Evolutionary conservation across 2,888 invertebrate species (phyloP).

Genomic region (Lottia gigantea): DNA sequence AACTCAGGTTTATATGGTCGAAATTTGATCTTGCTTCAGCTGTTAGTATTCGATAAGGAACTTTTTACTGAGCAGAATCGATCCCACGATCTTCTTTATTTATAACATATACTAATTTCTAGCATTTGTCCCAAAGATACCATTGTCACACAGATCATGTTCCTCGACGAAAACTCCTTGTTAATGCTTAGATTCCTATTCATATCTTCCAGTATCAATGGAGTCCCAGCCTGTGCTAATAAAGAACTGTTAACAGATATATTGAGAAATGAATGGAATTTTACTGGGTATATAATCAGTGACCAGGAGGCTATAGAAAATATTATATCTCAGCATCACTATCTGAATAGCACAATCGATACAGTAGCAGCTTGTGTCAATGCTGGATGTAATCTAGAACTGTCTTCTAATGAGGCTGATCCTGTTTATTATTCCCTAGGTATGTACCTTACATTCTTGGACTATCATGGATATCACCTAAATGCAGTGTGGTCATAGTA

Average conservation of each 20-base stretch:
- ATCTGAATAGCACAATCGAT: conserved; percentile 44
- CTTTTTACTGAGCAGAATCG: too few species aligned
- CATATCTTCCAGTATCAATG: conserved; percentile 48
- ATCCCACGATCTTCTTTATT: too few species aligned
- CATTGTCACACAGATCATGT: too few species aligned
- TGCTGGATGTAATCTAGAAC: conserved; percentile 50
- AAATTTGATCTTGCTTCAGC: too few species aligned
- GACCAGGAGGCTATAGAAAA: conserved; percentile 58
- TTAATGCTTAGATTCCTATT: background rate
- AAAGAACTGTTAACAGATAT: conserved; percentile 50
- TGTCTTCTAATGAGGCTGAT: conserved; percentile 28
- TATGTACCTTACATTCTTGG: background rate
- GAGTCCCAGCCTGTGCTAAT: conserved; percentile 60
- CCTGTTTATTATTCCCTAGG: conserved; percentile 25
- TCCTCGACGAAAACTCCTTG: too few species aligned
- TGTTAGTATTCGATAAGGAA: too few species aligned
- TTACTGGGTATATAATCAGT: conserved; percentile 59
- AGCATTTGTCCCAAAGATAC: too few species aligned
- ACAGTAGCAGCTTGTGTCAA: conserved; percentile 45
- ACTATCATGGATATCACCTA: too few species aligned
- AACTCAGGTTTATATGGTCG: too few species aligned
- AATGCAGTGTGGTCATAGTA: too few species aligned
- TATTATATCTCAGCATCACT: conserved; percentile 47
- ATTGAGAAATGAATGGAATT: conserved; percentile 53
- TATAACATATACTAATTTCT: too few species aligned